A percentile compares a stretch with the other conserved stretches of the same genome.
phyloP scores from a whole-genome alignment of 2,888 invertebrate genomes.

The Ditula angustiorana region DNA sequence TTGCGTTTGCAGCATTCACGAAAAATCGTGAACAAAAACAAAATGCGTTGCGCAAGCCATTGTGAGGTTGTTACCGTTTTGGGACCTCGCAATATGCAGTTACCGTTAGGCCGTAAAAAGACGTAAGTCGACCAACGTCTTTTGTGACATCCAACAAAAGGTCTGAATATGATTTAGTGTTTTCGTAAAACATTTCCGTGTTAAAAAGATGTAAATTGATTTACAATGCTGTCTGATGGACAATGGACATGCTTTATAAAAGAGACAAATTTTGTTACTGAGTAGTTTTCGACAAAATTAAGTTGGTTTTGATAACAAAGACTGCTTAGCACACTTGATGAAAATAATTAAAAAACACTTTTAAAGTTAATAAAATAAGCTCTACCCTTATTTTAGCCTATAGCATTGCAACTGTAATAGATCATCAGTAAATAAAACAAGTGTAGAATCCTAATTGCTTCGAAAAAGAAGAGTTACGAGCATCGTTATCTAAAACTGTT shows the following conservation, averaged over 20 bases:
- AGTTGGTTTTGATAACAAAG: constrained; percentile 13
- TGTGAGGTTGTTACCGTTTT: constrained; percentile 63
- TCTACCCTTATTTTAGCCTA: not conserved
- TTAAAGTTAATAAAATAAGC: not conserved
- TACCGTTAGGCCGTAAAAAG: constrained; percentile 71
- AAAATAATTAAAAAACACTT: not conserved
- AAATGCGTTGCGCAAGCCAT: constrained; percentile 78
- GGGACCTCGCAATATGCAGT: constrained; percentile 65
- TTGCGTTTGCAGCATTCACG: constrained; percentile 66
- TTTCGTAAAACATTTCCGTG: constrained; percentile 38
- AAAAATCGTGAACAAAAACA: constrained; percentile 75
- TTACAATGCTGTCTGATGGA: constrained; percentile 28
- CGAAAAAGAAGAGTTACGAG: constrained; percentile 38
- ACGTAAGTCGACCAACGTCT: constrained; percentile 73
- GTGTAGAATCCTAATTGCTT: constrained; percentile 15
- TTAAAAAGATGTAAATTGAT: constrained; percentile 32
- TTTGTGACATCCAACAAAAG: constrained; percentile 72
- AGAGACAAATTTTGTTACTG: not conserved
- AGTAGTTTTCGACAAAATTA: constrained; percentile 2
- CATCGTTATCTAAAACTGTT: constrained; percentile 55
- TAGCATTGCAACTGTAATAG: not conserved
- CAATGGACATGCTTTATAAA: not conserved
- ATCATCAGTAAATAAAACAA: constrained; percentile 8
- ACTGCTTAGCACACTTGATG: not conserved
- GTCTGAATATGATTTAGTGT: constrained; percentile 76